Base-by-base conservation (phyloP, 2,113 vertebrate genomes). In the Paracanthobrama guichenoti region DNA sequence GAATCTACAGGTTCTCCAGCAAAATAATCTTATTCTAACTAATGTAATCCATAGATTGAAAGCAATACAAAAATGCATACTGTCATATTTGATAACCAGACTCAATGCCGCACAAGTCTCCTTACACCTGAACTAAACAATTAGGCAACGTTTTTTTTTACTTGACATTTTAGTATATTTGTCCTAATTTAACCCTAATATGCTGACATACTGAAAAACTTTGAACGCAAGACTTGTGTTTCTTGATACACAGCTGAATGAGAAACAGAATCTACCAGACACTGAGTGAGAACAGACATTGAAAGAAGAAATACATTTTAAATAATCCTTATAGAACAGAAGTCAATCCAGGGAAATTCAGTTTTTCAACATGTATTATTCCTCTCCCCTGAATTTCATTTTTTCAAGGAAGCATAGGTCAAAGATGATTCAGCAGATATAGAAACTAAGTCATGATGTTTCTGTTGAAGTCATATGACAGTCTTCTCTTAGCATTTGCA, bases 401-500 rank as follows among this genome's bases (percentile, higher is more conserved):
- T 28, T 82, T 55, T 39, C 26, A 72, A 53, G 80, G 66, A 82
- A 82, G 66, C 46, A 82, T 26, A 16, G 66, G 24, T 81, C 50
- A 71, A 81, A 55, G 26, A 22, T 26, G 5, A n/a, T 69, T 81
- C 57, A 46, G 4, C 22, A 72, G 28, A 53, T 73, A 53, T 22
- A 16, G 46, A 62, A 14, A 26, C 86, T 87, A 94, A 74, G 90
- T 87, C 85, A 82, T 46, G 13, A 89, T 22, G 86, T 91, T 93
- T 53, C 90, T 92, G 92, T 93, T 94, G 88, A 90, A 72, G 89
- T 94, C 93, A 7, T 90, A 94, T 0, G 94, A 94, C 74, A 94
- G 88, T 71, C 92, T 92, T 59, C 93, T 89, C 87, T 93, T 94
- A 53, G 91, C 88, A 0, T 86, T 90, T 22, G 87, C 85, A 13